A percentile compares a stretch with the other conserved stretches of the same genome.
Conservation (phyloP, 1,140 invertebrate species). For the Branchinecta lindahli region DNA sequence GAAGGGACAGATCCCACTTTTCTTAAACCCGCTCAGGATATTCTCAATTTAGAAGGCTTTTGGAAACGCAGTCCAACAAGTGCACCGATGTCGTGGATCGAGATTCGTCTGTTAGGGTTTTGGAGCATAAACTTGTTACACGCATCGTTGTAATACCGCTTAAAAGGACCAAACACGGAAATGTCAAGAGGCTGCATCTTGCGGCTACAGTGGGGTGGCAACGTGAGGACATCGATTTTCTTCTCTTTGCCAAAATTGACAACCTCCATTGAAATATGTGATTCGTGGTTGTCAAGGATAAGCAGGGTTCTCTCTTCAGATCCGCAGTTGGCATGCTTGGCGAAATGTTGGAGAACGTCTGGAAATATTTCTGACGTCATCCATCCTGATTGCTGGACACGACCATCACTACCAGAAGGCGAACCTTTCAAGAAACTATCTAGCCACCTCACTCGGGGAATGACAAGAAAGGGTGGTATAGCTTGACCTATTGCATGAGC, state of each 20-base stretch:
- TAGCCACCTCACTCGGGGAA: no score
- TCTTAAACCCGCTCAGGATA: constrained; percentile 23
- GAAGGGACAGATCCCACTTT: constrained; percentile 23
- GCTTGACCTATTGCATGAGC: no score
- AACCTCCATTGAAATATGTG: constrained; percentile 23
- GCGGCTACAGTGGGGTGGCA: constrained; percentile 28
- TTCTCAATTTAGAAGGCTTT: constrained; percentile 17
- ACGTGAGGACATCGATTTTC: constrained; percentile 34
- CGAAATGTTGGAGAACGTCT: constrained; percentile 28
- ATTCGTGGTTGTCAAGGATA: constrained; percentile 21
- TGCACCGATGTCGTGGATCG: constrained; percentile 22
- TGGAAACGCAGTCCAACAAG: constrained; percentile 19
- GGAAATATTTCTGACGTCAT: constrained; percentile 26
- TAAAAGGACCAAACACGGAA: constrained; percentile 26
- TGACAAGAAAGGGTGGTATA: no score
- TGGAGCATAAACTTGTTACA: constrained; percentile 23
- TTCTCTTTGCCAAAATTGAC: constrained; percentile 36
- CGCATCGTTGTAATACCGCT: constrained; percentile 28
- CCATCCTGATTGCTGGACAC: constrained; percentile 24
- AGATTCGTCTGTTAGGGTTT: constrained; percentile 23
- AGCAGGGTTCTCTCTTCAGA: constrained; percentile 24
- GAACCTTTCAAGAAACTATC: no score
- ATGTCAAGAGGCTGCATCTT: constrained; percentile 30
- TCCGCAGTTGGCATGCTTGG: constrained; percentile 24
- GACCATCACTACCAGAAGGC: constrained; percentile 27